Evolutionary conservation across 1,140 invertebrate genomes (phyloP).

Genomic region (Trachelipus rathkii): DNA sequence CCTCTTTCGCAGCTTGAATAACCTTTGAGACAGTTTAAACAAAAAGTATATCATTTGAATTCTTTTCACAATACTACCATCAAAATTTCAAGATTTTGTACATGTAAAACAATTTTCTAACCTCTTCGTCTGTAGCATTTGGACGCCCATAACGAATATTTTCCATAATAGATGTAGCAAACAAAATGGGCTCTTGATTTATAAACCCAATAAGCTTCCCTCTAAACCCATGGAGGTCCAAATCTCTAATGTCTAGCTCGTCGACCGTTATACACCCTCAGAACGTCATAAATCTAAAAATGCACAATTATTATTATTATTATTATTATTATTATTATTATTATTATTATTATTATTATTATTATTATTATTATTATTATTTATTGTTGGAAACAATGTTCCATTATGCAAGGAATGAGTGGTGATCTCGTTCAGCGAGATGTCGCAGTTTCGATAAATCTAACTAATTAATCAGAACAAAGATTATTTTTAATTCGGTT

Average conservation of each 20-base stretch:
- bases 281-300: slow-evolving; percentile 75
- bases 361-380: too few relatives aligned
- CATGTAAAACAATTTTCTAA: slow-evolving; percentile 50
- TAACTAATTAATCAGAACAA: too few relatives aligned
- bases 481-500: too few relatives aligned
- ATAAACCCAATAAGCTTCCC: slow-evolving; percentile 78
- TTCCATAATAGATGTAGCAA: slow-evolving; percentile 84
- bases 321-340: too few relatives aligned
- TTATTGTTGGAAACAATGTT: too few relatives aligned
- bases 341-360: too few relatives aligned
- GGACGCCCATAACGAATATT: slow-evolving; percentile 83
- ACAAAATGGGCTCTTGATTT: slow-evolving; percentile 88
- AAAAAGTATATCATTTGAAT: too few relatives aligned
- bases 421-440: too few relatives aligned
- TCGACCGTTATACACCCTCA: slow-evolving; percentile 72
- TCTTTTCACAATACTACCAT: too few relatives aligned
- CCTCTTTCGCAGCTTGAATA: slow-evolving; percentile 70
- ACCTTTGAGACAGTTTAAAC: slow-evolving; percentile 53
- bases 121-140: slow-evolving; percentile 60
- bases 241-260: slow-evolving; percentile 65
- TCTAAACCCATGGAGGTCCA: slow-evolving; percentile 82
- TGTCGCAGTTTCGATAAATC: too few relatives aligned
- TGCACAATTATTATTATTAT: not conserved
- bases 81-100: too few relatives aligned
- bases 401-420: too few relatives aligned